A percentile compares a stretch with the other conserved stretches of the same genome.
These are phyloP conservation scores for Anarsia innoxiella DNA, from an alignment of 2,888 invertebrate species.

Conservation along the genomic window DNA sequence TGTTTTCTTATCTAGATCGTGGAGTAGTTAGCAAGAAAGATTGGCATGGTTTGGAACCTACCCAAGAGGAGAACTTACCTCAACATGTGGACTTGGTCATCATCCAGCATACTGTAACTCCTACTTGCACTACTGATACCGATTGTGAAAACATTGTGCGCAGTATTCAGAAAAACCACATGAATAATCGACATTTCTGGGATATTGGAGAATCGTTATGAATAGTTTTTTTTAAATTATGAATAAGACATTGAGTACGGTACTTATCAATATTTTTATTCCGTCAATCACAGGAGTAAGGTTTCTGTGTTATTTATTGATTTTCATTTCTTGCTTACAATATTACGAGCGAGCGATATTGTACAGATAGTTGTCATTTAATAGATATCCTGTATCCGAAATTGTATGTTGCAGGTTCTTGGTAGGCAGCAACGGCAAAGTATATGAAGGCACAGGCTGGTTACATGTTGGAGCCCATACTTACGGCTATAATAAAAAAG, in stretches of 20 bases:
- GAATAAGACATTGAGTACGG: too few species aligned
- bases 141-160: conserved; percentile 59
- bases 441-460: conserved; percentile 81
- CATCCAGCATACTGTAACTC: conserved; percentile 74
- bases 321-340: background rate
- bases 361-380: background rate
- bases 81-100: conserved; percentile 72
- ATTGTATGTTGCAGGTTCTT: conserved; percentile 61
- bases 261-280: too few species aligned
- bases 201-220: conserved; percentile 61
- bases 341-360: background rate
- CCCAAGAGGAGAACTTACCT: conserved; percentile 70
- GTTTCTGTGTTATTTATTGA: background rate
- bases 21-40: conserved; percentile 68
- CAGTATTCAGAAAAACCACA: conserved; percentile 69
- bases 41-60: conserved; percentile 75
- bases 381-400: background rate
- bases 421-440: conserved; percentile 78
- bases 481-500: conserved; percentile 75
- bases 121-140: conserved; percentile 51
- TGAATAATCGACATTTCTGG: conserved; percentile 55
- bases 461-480: conserved; percentile 76
- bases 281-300: background rate
- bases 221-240: background rate
- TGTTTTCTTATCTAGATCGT: too few species aligned